Conservation (phyloP, 1,140 invertebrate species). For the Nymphalis io region DNA sequence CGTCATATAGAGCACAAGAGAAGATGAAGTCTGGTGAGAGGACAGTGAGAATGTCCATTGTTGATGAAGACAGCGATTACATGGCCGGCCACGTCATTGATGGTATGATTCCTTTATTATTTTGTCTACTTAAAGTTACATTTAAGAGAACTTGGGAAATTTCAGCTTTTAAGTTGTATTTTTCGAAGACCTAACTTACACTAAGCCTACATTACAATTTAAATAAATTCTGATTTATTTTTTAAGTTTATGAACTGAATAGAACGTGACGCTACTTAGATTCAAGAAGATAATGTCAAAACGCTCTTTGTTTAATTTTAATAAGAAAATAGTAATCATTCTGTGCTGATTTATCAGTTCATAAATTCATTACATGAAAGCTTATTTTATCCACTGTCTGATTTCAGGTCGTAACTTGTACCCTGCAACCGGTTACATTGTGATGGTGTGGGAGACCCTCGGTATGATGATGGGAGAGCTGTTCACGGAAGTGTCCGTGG, state of each 20-base stretch:
- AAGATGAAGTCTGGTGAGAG: conserved; percentile 85
- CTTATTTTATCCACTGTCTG: neutral
- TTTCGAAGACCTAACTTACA: too few relatives aligned
- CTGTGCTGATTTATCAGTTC: neutral
- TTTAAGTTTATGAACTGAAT: too few relatives aligned
- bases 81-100: conserved; percentile 94
- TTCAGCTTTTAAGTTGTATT: too few relatives aligned
- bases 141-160: neutral
- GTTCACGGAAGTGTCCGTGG: conserved; percentile 88
- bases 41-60: conserved; percentile 82
- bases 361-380: too few relatives aligned
- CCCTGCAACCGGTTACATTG: conserved; percentile 93
- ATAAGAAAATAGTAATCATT: too few relatives aligned
- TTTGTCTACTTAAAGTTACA: neutral
- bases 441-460: conserved; percentile 93
- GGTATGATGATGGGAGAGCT: conserved; percentile 87
- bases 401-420: conserved; percentile 88
- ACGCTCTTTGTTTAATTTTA: too few relatives aligned
- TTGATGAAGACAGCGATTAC: conserved; percentile 87
- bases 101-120: conserved; percentile 70
- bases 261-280: too few relatives aligned
- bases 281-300: too few relatives aligned
- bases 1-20: conserved; percentile 82
- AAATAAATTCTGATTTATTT: too few relatives aligned
- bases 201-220: too few relatives aligned